Evolutionary conservation across 1,140 invertebrate genomes (phyloP), one percentile per base, ranked within the genome.

Genomic region (Drosophila paulistorum): DNA sequence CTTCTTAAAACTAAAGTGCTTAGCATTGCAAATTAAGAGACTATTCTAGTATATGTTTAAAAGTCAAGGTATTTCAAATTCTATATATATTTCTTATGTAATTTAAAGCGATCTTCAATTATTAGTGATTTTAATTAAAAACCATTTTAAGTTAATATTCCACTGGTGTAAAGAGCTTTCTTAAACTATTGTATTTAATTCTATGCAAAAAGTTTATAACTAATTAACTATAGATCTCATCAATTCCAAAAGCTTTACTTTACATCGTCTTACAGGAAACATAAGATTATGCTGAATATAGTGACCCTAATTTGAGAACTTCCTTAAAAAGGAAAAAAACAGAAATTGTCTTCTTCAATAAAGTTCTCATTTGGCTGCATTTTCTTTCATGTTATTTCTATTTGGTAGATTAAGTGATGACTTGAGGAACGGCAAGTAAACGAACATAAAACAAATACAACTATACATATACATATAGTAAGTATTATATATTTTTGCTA

Each of bases 371-470:
- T 68, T 68, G 39, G 45, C 37, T 61, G 39, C 68, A 62, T 33
- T 70, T 42, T 69, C 48, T 39, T 13, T 37, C 17, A 45, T 68
- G 57, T 80, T 66, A 67, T 71, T 68, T 54, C 68, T 71, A 74
- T 71, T 77, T 82, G 80, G 68, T 79, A 61, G 71, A 82, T 82
- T 78, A 82, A 82, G 80, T 78, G 79, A 82, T 82, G 62, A 81
- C 75, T 71, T 62, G 65, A 65, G 63, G 41, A 73, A 66, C 66
- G 39, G 69, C 62, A 23, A 77, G 67, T 64, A 65, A 74, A 26
- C 54, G 73, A 57, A 68, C 61, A 74, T 77, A 73, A 81, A 68
- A 57, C 62, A 73, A 65, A 63, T 81, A 66, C 10, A 51, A 5
- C 10, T 23, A 51, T 11, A 51, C 20, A 17, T 9, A 48, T 20